Evolutionary conservation across 2,797 vertebrate species (phyloP), one percentile per base, ranked within the genome.

Genomic region (Nothura maculosa): DNA sequence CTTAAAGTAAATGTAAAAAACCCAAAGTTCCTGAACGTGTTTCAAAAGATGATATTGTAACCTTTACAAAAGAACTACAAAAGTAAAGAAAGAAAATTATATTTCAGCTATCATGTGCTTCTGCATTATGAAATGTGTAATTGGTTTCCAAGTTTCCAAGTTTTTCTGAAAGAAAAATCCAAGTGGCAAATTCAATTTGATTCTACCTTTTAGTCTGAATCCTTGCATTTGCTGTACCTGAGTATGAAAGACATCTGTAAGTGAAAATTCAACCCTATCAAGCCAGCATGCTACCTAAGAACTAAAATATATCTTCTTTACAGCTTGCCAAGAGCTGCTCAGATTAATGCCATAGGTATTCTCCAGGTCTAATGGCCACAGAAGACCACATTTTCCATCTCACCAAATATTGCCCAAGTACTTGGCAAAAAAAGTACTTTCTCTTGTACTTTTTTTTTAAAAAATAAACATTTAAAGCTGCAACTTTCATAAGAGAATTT

Each of bases 91-190:
- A 68, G 80, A 63, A 94, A 94, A 90, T 50, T 20, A 8, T 60
- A 15, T 81, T 90, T 85, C 55, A 38, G 57, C 64, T 63, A 70
- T 62, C 22, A 24, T 61, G 7, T 82, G 20, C 61, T 64, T 45
- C 68, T 40, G 64, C 52, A 43, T 86, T 96, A 93, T 93, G 95
- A 94, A 96, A 92, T 22, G 42, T 28, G 81, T 81, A 68, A 93
- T 77, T 77, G 78, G 36, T 64, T 87, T 86, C 60, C 45, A 43
- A 80, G 36, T 64, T 89, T 87, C 60, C 45, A 43, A 40, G 13
- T 24, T 43, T 52, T 81, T 42, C 72, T 70, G 48, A 85, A 67
- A 81, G 75, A 92, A 84, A 92, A 92, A 45, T 48, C 45, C 57
- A 72, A 77, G 30, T 5, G 20, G 55, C 61, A 72, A 91, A 93